Evolutionary conservation across 2,888 invertebrate genomes (phyloP).

Genomic region (Hetaerina titia): DNA sequence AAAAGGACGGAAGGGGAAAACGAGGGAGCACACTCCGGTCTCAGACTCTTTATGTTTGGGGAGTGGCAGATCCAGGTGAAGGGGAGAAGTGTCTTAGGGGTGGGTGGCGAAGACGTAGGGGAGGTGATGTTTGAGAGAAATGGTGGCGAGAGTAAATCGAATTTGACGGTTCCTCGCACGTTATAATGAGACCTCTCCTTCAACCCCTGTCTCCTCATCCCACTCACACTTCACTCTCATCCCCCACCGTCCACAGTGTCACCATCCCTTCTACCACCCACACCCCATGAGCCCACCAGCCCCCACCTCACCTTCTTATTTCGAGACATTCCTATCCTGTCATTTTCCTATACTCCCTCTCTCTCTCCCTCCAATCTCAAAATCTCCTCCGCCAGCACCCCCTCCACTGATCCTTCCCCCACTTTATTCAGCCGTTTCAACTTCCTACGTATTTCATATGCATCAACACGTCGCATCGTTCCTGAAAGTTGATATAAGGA

Average conservation of each 20-base stretch:
- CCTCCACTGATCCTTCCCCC: neutral
- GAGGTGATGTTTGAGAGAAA: conserved; percentile 44
- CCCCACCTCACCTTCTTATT: neutral
- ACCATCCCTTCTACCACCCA: neutral
- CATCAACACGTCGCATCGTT: neutral
- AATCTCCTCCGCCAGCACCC: neutral
- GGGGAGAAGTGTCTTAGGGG: neutral
- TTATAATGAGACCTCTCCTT: conserved; percentile 66
- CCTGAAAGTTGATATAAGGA: neutral
- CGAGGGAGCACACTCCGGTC: neutral
- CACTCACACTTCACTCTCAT: neutral
- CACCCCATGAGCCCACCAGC: neutral
- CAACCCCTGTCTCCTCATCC: neutral
- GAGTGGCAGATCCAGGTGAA: neutral
- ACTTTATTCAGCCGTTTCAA: no score
- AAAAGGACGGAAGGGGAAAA: neutral
- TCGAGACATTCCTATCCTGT: neutral
- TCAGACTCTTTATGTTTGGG: neutral
- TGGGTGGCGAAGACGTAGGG: neutral
- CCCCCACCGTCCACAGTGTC: neutral
- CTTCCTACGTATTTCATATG: neutral
- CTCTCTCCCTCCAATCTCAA: neutral
- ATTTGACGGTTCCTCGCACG: conserved; percentile 65
- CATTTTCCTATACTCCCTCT: neutral
- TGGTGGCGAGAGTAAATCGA: conserved; percentile 52